These are phyloP conservation scores for Naso thynnoides DNA, from an alignment of 2,797 vertebrate species.

Conservation along the genomic window DNA sequence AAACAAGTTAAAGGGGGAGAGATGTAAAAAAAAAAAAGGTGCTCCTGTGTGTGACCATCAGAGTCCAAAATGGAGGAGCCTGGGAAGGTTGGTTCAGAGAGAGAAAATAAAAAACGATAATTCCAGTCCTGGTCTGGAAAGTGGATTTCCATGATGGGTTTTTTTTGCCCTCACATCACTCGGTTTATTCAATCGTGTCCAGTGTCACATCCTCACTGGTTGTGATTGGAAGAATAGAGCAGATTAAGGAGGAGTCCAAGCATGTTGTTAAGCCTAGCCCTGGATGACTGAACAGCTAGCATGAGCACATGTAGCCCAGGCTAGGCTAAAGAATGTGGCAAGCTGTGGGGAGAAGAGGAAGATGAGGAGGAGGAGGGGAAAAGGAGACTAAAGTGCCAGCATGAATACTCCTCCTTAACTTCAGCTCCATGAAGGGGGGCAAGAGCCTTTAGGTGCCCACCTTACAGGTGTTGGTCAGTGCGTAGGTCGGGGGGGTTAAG, in stretches of 20 bases:
- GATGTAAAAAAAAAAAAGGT: conserved; percentile 13
- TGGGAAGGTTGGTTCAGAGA: neutral
- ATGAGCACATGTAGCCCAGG: conserved; percentile 14
- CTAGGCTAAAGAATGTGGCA: neutral
- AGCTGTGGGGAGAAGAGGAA: conserved; percentile 2
- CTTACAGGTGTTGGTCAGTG: conserved; percentile 33
- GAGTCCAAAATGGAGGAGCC: conserved; percentile 12
- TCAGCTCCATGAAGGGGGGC: conserved; percentile 13
- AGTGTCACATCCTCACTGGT: conserved; percentile 49
- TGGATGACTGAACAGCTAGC: conserved; percentile 12
- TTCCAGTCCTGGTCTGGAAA: conserved; percentile 36
- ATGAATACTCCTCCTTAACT: conserved; percentile 8
- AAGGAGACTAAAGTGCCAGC: too few relatives aligned
- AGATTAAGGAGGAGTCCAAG: conserved; percentile 25
- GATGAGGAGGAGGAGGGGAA: too few relatives aligned
- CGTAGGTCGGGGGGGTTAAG: conserved; percentile 14
- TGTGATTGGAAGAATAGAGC: conserved; percentile 37
- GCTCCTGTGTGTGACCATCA: conserved; percentile 7
- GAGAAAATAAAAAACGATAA: conserved; percentile 5
- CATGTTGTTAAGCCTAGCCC: conserved; percentile 4
- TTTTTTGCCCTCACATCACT: neutral
- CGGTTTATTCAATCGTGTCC: conserved; percentile 23
- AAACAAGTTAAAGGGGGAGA: conserved; percentile 6
- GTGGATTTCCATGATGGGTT: neutral
- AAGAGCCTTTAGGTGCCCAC: conserved; percentile 33